A percentile compares a stretch with the other conserved stretches of the same genome.
phyloP scores from a whole-genome alignment of 1,140 invertebrate species.

The Scaptodrosophila lebanonensis region DNA sequence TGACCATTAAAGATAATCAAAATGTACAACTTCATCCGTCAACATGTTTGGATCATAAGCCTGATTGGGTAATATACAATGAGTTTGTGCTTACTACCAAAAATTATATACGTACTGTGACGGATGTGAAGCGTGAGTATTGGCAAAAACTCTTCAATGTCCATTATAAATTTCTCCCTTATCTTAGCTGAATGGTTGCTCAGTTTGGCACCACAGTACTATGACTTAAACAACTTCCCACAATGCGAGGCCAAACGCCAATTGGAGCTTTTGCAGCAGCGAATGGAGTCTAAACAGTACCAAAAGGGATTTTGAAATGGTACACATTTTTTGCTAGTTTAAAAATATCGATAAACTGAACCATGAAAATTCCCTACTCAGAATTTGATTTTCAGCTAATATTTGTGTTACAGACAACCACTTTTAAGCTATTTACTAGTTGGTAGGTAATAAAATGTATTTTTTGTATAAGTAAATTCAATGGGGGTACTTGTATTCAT shows the following conservation, averaged over 20 bases:
- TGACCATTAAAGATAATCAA: constrained; percentile 99
- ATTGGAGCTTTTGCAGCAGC: constrained; percentile 89
- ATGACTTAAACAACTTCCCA: constrained; percentile 98
- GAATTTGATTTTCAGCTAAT: too few relatives aligned
- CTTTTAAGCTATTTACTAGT: too few relatives aligned
- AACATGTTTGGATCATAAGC: constrained; percentile 99
- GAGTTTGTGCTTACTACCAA: constrained; percentile 99
- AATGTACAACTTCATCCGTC: constrained; percentile 99
- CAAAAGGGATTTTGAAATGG: constrained; percentile 78
- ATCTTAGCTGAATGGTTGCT: constrained; percentile 93
- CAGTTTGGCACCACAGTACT: constrained; percentile 97
- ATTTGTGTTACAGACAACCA: too few relatives aligned
- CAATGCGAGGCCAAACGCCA: constrained; percentile 97
- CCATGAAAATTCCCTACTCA: too few relatives aligned
- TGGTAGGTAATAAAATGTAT: too few relatives aligned
- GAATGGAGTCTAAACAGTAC: constrained; percentile 91
- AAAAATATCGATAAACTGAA: too few relatives aligned
- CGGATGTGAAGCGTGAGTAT: constrained; percentile 97
- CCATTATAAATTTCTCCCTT: background rate
- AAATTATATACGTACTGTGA: constrained; percentile 99
- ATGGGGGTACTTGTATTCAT: too few relatives aligned
- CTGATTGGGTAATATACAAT: constrained; percentile 99
- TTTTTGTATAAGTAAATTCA: too few relatives aligned
- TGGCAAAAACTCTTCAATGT: background rate
- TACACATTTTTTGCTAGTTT: too few relatives aligned